Conservation (phyloP, 2,797 vertebrate genomes). For the Neoniphon sammara region DNA sequence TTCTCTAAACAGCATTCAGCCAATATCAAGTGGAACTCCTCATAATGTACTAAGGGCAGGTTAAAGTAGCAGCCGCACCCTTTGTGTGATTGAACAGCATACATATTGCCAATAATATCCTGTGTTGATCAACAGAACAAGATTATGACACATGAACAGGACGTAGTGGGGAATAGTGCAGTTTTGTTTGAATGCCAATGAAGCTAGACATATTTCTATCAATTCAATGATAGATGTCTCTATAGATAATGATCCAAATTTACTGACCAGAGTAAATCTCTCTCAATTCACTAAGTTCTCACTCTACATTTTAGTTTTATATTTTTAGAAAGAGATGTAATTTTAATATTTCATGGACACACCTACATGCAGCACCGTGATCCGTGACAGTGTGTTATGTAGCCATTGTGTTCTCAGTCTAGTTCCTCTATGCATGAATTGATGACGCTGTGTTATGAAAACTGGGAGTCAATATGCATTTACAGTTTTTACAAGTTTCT, state of each 20-base stretch:
- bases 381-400: constrained; percentile 70
- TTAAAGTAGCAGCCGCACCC: background rate
- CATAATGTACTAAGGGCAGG: background rate
- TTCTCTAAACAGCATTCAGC: background rate
- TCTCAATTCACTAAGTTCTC: background rate
- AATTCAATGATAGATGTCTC: background rate
- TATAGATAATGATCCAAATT: background rate
- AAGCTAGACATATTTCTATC: constrained; percentile 16
- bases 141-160: background rate
- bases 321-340: constrained; percentile 62
- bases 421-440: constrained; percentile 82
- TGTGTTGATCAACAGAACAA: background rate
- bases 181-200: constrained; percentile 8
- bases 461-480: constrained; percentile 74
- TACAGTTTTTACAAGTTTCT: constrained; percentile 65
- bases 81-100: background rate
- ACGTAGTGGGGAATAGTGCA: background rate
- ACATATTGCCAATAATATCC: background rate
- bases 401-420: constrained; percentile 75
- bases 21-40: background rate
- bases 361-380: constrained; percentile 54
- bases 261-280: constrained; percentile 20
- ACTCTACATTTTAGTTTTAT: constrained; percentile 62
- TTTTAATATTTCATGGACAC: constrained; percentile 64
- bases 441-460: constrained; percentile 70